Conservation (phyloP, 2,113 vertebrate genomes). For the Brachypteracias leptosomus region DNA sequence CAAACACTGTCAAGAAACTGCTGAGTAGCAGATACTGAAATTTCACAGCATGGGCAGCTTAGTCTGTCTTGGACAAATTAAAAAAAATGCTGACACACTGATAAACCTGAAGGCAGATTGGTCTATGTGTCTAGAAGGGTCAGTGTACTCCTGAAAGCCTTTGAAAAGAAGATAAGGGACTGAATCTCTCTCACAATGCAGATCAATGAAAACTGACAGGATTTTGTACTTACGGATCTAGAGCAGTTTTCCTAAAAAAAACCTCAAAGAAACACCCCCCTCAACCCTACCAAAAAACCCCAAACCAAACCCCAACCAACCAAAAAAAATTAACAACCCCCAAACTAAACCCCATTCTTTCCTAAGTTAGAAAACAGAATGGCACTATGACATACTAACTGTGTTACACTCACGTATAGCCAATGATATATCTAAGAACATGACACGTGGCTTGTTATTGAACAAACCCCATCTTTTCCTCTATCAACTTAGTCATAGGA, state of each 20-base stretch:
- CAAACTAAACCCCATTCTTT: not conserved
- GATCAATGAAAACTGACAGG: not conserved
- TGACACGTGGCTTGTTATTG: not conserved
- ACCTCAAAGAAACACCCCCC: not conserved
- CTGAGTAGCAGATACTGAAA: not conserved
- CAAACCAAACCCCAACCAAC: not conserved
- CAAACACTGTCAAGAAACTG: not conserved
- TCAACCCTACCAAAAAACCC: not conserved
- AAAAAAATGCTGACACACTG: not conserved
- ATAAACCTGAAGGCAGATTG: not conserved
- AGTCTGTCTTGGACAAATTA: not conserved
- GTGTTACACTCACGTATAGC: no score
- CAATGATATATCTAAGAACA: not conserved
- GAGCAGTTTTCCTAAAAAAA: not conserved
- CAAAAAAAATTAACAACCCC: not conserved
- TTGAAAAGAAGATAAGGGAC: not conserved
- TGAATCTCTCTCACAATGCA: not conserved
- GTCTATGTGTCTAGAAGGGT: not conserved
- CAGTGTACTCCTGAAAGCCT: not conserved
- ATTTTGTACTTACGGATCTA: not conserved
- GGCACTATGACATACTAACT: not conserved
- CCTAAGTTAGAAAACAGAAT: not conserved
- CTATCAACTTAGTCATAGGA: not conserved
- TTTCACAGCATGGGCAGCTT: not conserved
- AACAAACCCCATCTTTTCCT: not conserved